phyloP scores from a whole-genome alignment of 2,797 vertebrate species.

The Thalassophryne amazonica region DNA sequence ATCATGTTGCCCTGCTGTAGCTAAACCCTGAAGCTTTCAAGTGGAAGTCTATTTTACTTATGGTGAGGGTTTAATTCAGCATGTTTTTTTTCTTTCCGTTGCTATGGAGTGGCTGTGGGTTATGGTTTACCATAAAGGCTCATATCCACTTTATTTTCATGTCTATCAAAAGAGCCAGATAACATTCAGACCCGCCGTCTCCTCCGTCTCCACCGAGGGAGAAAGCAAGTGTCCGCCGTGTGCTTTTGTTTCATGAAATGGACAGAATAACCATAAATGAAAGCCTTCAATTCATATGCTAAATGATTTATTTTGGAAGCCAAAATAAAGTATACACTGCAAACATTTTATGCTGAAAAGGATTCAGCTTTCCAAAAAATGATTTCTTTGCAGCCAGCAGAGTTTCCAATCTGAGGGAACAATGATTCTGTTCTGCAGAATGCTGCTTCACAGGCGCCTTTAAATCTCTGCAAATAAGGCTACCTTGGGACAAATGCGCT shows the following conservation, averaged over 20 bases:
- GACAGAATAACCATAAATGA: conserved; percentile 66
- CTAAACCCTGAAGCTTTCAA: conserved; percentile 59
- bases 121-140: conserved; percentile 58
- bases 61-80: conserved; percentile 67
- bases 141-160: conserved; percentile 65
- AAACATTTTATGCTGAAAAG: conserved; percentile 63
- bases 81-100: conserved; percentile 45
- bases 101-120: conserved; percentile 56
- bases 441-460: conserved; percentile 62
- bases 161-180: conserved; percentile 54
- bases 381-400: conserved; percentile 67
- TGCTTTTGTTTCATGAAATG: conserved; percentile 48
- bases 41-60: conserved; percentile 74
- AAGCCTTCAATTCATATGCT: conserved; percentile 51
- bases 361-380: conserved; percentile 60
- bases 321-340: conserved; percentile 63
- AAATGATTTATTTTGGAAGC: conserved; percentile 71
- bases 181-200: conserved; percentile 39
- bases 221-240: conserved; percentile 23
- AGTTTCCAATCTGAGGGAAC: conserved; percentile 65
- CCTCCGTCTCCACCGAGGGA: conserved; percentile 10
- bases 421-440: conserved; percentile 63
- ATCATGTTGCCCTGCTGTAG: conserved; percentile 50
- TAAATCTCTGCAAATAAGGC: conserved; percentile 73
- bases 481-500: conserved; percentile 70